These are phyloP conservation scores for Propithecus deckenii DNA, from an alignment of 2,797 vertebrate genomes.

Conservation along the genomic window DNA sequence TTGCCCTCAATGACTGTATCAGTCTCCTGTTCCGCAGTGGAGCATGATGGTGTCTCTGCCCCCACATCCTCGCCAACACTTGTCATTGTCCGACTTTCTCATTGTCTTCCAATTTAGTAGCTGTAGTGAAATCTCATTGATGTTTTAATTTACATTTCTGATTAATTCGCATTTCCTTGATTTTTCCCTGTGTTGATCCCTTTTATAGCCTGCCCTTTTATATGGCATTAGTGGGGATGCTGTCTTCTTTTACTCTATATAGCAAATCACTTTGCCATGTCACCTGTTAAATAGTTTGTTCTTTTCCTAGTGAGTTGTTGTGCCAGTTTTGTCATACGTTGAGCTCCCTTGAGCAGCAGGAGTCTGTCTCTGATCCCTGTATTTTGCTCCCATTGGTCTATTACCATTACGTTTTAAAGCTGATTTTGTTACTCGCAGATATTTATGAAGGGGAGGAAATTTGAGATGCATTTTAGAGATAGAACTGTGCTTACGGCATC, in stretches of 20 bases:
- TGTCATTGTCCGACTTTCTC: neutral
- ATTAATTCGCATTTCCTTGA: neutral
- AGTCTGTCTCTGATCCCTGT: neutral
- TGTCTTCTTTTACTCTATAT: neutral
- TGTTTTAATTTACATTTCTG: neutral
- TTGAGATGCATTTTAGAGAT: neutral
- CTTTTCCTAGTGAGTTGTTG: neutral
- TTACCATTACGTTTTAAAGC: neutral
- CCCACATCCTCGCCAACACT: neutral
- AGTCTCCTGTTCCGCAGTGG: neutral
- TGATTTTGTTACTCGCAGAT: neutral
- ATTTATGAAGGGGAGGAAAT: slow-evolving; percentile 34
- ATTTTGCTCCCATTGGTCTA: neutral
- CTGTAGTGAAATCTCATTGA: neutral
- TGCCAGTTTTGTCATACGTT: neutral
- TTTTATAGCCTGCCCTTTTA: neutral
- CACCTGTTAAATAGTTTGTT: neutral
- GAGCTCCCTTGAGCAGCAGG: neutral
- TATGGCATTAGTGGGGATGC: neutral
- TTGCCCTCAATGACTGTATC: neutral
- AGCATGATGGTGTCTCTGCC: neutral
- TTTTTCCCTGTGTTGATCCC: neutral
- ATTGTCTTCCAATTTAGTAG: neutral
- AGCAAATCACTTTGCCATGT: neutral
- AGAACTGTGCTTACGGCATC: neutral